Conservation (phyloP, 2,888 invertebrate genomes). For the Trisateles emortualis region DNA sequence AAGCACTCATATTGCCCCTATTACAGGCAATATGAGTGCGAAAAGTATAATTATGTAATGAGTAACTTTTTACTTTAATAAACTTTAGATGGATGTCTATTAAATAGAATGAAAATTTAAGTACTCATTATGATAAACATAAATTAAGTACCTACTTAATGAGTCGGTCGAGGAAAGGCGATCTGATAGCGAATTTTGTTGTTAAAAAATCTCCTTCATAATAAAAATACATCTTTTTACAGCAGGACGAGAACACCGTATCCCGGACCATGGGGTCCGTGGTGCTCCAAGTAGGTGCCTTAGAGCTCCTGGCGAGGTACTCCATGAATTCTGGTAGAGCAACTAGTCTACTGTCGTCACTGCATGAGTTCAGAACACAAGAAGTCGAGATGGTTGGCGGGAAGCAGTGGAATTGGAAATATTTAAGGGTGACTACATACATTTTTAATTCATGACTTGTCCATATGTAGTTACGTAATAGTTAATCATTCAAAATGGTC, state of each 20-base stretch:
- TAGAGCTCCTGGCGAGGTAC: constrained; percentile 78
- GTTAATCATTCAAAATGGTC: too few species aligned
- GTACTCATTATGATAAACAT: too few species aligned
- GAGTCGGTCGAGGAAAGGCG: too few species aligned
- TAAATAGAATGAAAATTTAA: too few species aligned
- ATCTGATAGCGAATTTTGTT: too few species aligned
- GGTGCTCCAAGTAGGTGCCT: constrained; percentile 76
- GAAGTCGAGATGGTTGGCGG: constrained; percentile 85
- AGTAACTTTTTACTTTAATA: too few species aligned
- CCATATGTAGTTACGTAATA: not conserved
- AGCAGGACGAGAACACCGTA: constrained; percentile 62
- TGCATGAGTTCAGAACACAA: constrained; percentile 83
- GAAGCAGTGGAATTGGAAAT: constrained; percentile 89
- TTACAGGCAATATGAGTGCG: too few species aligned
- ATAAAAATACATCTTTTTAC: not conserved
- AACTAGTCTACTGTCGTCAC: constrained; percentile 84
- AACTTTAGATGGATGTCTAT: too few species aligned
- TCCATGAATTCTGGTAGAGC: constrained; percentile 81
- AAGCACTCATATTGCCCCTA: too few species aligned
- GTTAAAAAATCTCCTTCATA: too few species aligned
- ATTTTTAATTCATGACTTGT: not conserved
- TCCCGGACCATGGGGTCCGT: constrained; percentile 79
- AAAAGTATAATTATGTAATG: too few species aligned
- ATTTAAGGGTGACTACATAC: constrained; percentile 82
- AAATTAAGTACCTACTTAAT: too few species aligned